Evolutionary conservation across 1,140 invertebrate genomes (phyloP), one percentile per base, ranked within the genome.

Genomic region (Belonocnema kinseyi): DNA sequence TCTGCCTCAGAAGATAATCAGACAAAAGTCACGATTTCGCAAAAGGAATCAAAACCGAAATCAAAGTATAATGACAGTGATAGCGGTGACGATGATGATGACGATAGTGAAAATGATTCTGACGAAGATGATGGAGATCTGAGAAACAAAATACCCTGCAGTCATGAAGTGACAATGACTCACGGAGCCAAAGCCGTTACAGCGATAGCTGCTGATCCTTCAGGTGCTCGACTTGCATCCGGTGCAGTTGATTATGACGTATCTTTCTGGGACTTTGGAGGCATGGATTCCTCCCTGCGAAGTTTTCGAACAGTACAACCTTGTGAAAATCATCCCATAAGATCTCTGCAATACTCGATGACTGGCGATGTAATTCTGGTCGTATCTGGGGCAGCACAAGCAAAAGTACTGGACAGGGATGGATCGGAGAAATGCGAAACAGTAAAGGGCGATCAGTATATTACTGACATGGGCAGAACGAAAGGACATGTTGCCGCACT

Each of bases 201-300:
- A 2, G 97, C 97, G 0, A 88, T 99, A 5, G 95, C 96, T 13
- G 94, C 97, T 1, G 98, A 99, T 92, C 96, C 97, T 0, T 96
- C 97, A 40, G 99, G 98, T 17, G 96, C 97, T 17, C 92, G 98
- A 40, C 90, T 99, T 14, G 97, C 97, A 0, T 96, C 97, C n/a
- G 98, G 98, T 12, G 97, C 96, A 8, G 94, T 97, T 33, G 98
- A 99, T 87, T 99, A 99, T 91, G 97, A 99, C 82, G 95, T 99
- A 0, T 96, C 95, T 76, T 97, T 99, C 81, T 99, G 97, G 97
- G 98, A 99, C 91, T 99, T 99, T 93, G 96, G 97, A 76, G 98
- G 98, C 11, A 99, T 99, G 98, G 98, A 99, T 90, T 93, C 96
- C 0, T 94, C 95, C 0, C 93, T 99, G 91, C 93, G 96, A 73